phyloP scores from a whole-genome alignment of 2,888 invertebrate species.

The Eucriotettix oculatus region DNA sequence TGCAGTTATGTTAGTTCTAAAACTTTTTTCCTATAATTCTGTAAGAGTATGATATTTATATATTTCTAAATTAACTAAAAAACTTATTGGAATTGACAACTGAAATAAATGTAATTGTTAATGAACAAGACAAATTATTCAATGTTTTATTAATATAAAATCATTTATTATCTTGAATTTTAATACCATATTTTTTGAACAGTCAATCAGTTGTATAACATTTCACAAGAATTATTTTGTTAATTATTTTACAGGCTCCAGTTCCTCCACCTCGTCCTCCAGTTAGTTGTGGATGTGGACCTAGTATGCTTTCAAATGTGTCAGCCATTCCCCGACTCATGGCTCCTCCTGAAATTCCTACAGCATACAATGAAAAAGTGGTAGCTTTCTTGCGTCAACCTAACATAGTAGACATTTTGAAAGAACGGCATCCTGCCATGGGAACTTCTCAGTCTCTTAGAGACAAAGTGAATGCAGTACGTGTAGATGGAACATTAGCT shows the following conservation, averaged over 20 bases:
- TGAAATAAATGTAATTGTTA: too few relatives aligned
- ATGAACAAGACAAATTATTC: too few relatives aligned
- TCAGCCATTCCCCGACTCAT: conserved; percentile 14
- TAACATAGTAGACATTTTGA: conserved; percentile 80
- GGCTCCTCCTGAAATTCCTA: conserved; percentile 44
- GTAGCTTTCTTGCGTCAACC: conserved; percentile 91
- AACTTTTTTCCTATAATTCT: too few relatives aligned
- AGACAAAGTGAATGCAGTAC: conserved; percentile 74
- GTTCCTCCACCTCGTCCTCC: conserved; percentile 54
- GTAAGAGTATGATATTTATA: too few relatives aligned
- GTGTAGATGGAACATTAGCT: conserved; percentile 78
- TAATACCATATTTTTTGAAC: too few relatives aligned
- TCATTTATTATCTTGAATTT: too few relatives aligned
- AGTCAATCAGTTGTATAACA: too few relatives aligned
- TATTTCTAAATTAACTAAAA: too few relatives aligned
- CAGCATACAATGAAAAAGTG: conserved; percentile 91
- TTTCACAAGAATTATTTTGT: too few relatives aligned
- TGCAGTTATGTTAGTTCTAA: too few relatives aligned
- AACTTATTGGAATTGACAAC: too few relatives aligned
- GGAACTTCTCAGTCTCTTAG: conserved; percentile 48
- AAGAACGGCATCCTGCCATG: conserved; percentile 61
- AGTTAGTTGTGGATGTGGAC: conserved; percentile 20
- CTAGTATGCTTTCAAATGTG: conserved; percentile 12
- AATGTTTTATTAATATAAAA: too few relatives aligned
- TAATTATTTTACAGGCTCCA: conserved; percentile 38